Percentiles rank a stretch among this genome's conserved stretches.
Evolutionary conservation across 2,888 invertebrate genomes (phyloP).

Genomic region (Tachina grossa): DNA sequence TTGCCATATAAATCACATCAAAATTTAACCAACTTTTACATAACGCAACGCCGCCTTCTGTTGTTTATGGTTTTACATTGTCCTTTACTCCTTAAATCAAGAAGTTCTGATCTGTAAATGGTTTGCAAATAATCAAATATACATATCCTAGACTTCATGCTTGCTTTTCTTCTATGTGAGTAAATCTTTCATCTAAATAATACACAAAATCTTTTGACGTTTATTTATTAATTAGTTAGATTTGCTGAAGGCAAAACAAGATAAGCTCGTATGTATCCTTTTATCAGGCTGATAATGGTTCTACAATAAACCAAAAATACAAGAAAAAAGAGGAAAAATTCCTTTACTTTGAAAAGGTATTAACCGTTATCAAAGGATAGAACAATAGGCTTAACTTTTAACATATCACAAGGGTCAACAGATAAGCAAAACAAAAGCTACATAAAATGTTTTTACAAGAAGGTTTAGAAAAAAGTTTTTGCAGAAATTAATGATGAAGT

Average conservation of each 20-base stretch:
- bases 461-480: constrained; percentile 3
- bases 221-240: constrained; percentile 68
- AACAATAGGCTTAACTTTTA: constrained; percentile 57
- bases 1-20: constrained; percentile 25
- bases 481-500: constrained; percentile 52
- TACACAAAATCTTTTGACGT: constrained; percentile 31
- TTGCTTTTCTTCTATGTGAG: background rate
- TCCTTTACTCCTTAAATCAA: constrained; percentile 4
- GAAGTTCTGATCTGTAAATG: background rate
- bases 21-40: constrained; percentile 3
- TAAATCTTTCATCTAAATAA: background rate
- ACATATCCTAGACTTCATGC: too few relatives aligned
- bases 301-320: constrained; percentile 20
- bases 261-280: constrained; percentile 6
- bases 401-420: constrained; percentile 50
- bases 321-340: constrained; percentile 24
- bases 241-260: constrained; percentile 30
- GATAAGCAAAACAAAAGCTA: background rate
- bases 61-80: background rate
- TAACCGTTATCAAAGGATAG: constrained; percentile 36
- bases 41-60: background rate
- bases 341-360: constrained; percentile 58
- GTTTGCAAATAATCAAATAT: constrained; percentile 19
- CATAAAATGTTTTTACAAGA: background rate
- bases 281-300: constrained; percentile 50